Evolutionary conservation across 2,888 invertebrate species (phyloP), one percentile per base, ranked within the genome.

Genomic region (Torymus tubicola): DNA sequence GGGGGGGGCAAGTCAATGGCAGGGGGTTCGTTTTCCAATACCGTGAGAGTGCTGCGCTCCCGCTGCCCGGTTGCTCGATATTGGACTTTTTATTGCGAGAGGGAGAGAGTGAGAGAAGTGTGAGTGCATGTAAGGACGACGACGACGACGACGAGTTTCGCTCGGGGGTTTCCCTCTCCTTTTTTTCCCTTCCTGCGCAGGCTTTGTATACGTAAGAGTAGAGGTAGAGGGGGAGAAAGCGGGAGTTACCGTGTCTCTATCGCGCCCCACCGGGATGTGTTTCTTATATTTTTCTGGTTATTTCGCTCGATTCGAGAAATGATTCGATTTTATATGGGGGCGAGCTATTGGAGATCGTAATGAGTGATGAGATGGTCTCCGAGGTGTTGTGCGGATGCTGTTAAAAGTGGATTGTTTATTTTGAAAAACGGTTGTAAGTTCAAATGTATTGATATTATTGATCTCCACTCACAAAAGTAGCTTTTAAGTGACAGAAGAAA

Each of bases 31-130:
- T 81, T 83, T 85, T 81, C 80, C 81, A 68, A 82, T 81, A 81
- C 72, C 74, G 65, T 77, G 18, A 58, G 80, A 67, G 61, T 61
- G 55, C 78, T 21, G 65, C 72, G 78, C 75, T 69, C 77, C 77
- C 64, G 52, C 58, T 68, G 63, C 70, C 58, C 67, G 13, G 65
- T 65, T 75, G 64, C 67, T 69, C 76, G 84, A 84, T 85, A 85
- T 85, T 85, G 84, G 81, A 85, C 84, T 85, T 85, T 85, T 85
- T 84, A 84, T 82, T 80, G 83, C 77, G 63, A 50, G 65, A 24
- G 31, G 13, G 58, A 64, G 50, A 12, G 55, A 52, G 14, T 8
- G 2, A 4, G 42, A 64, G n/a, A 55, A 16, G 16, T n/a, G n/a
- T 63, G 58, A 79, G 42, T 50, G 57, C 63, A 69, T 73, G 65